Evolutionary conservation across 2,113 vertebrate genomes (phyloP), one percentile per base, ranked within the genome.

Genomic region (Planiliza haematocheilus): DNA sequence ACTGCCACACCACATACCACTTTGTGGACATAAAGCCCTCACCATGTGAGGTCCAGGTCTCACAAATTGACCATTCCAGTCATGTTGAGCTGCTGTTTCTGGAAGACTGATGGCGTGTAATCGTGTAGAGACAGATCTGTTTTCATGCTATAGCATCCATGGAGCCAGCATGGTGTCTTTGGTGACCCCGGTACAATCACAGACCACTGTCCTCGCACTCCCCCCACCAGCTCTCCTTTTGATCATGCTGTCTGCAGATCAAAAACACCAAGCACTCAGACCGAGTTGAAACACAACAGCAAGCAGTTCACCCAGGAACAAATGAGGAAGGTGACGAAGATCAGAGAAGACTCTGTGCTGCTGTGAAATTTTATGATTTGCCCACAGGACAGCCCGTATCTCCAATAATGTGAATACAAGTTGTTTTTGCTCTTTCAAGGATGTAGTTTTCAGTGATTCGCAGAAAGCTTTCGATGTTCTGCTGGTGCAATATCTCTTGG

Each of bases 201-300:
- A 53, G 24, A 14, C 49, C 37, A 16, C 48, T 42, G 53, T 48
- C 38, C 48, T 57, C 57, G 76, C 62, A 57, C 53, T 77, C 56
- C n/a, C 4, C 24, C 38, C 61, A 64, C 53, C 30, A 52, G 34
- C 39, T 45, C 52, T 21, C 41, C 74, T 63, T 85, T 88, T 89
- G 87, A 88, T 83, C 70, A 78, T 37, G 17, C 24, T 58, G 42
- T 67, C 45, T 73, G 53, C 20, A 79, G 71, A 86, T 86, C 81
- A 86, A 67, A 85, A 70, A 49, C 9, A 30, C 20, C 8, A 60
- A 39, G 62, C 69, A 59, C 65, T 77, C 53, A 51, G 34, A 37
- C 57, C 34, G 36, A 50, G 20, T 58, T 8, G 7, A 56, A 34
- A 61, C 9, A 43, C 18, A 43, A 36, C 51, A 53, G 58, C 50